A percentile compares a stretch with the other conserved stretches of the same genome.
phyloP scores from a whole-genome alignment of 2,888 invertebrate species.

The Trichogramma dendrolimi region DNA sequence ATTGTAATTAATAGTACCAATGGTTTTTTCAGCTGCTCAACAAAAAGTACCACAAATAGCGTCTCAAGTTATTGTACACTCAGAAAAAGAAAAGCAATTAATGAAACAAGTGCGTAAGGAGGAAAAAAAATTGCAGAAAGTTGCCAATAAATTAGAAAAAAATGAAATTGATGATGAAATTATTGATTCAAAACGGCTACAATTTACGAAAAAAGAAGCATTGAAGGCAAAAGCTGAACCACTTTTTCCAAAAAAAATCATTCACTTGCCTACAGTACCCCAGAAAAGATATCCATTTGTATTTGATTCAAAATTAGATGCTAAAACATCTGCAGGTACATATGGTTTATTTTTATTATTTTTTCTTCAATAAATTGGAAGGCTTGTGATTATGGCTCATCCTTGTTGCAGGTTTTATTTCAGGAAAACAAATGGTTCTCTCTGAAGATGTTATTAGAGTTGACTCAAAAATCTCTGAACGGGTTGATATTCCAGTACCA shows the following conservation, averaged over 20 bases:
- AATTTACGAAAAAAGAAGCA: slow-evolving; percentile 54
- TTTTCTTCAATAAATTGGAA: slow-evolving; percentile 12
- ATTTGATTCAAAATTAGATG: slow-evolving; percentile 73
- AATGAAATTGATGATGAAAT: slow-evolving; percentile 52
- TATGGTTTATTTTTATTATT: slow-evolving; percentile 1
- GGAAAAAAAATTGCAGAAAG: slow-evolving; percentile 69
- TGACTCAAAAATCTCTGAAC: slow-evolving; percentile 74
- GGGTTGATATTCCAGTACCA: slow-evolving; percentile 77
- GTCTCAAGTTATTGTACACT: slow-evolving; percentile 78
- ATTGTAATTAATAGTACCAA: not conserved
- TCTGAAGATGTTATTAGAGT: slow-evolving; percentile 75
- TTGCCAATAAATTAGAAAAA: slow-evolving; percentile 50
- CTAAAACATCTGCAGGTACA: slow-evolving; percentile 63
- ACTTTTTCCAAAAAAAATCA: slow-evolving; percentile 51
- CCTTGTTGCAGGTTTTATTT: slow-evolving; percentile 63
- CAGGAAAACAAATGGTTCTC: slow-evolving; percentile 71
- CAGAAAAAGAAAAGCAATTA: slow-evolving; percentile 75
- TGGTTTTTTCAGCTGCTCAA: slow-evolving; percentile 43
- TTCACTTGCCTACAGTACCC: slow-evolving; percentile 41
- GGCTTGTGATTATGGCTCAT: slow-evolving; percentile 4
- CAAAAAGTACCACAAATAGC: slow-evolving; percentile 63
- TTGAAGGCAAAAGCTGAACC: slow-evolving; percentile 54
- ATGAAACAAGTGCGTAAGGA: slow-evolving; percentile 76
- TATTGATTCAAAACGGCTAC: slow-evolving; percentile 56
- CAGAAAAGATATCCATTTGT: slow-evolving; percentile 77